phyloP scores from a whole-genome alignment of 2,888 invertebrate species.

The Macroteleia sp. region DNA sequence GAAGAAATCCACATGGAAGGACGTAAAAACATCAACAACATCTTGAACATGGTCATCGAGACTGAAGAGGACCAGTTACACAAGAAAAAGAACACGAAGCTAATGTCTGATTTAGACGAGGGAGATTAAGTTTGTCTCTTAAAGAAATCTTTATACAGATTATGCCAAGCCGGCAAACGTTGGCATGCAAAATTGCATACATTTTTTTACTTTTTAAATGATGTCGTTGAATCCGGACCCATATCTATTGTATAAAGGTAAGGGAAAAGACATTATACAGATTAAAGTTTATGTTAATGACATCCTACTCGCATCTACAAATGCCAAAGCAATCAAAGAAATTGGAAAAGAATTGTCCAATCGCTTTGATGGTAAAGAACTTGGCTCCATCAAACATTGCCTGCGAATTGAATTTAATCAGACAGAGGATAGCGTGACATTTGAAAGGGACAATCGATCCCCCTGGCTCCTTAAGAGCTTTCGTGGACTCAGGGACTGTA shows the following conservation, averaged over 20 bases:
- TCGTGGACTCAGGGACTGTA: too few species aligned
- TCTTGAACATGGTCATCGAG: neutral
- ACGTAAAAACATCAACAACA: neutral
- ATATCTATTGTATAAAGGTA: neutral
- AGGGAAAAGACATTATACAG: neutral
- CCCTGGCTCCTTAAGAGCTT: too few species aligned
- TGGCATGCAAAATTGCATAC: neutral
- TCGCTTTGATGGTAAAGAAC: constrained; percentile 3
- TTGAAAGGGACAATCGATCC: too few species aligned
- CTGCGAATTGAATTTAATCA: constrained; percentile 3
- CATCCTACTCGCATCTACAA: neutral
- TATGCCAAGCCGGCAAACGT: constrained; percentile 4
- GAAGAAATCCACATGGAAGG: constrained; percentile 7
- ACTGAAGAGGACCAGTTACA: neutral
- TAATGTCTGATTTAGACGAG: neutral
- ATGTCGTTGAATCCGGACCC: neutral
- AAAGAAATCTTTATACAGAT: constrained; percentile 12
- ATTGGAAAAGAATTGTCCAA: neutral
- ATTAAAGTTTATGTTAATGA: constrained; percentile 9
- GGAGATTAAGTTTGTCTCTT: constrained; percentile 13
- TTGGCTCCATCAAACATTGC: neutral
- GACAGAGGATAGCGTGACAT: too few species aligned
- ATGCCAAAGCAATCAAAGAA: neutral
- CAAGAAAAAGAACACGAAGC: neutral
- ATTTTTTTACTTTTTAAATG: neutral